Conservation (phyloP, 2,113 vertebrate species). For the Passer montanus region DNA sequence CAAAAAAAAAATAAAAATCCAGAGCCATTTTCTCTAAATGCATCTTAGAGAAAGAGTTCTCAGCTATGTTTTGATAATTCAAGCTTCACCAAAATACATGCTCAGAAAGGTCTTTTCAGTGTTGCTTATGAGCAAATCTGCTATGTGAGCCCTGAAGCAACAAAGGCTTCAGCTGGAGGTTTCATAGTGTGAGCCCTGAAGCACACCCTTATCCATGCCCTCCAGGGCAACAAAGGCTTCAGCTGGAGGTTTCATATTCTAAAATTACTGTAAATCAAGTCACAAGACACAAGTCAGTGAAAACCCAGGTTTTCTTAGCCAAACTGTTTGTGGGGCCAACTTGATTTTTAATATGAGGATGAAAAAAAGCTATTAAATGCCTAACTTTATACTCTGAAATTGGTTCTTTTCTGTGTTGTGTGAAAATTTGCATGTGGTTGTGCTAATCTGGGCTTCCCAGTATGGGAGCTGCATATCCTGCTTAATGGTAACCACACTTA, state of each 20-base stretch:
- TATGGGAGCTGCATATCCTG: not conserved
- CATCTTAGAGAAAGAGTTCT: not conserved
- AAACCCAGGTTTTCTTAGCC: not conserved
- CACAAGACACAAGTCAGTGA: not conserved
- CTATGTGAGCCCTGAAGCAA: not conserved
- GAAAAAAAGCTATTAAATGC: constrained; percentile 3
- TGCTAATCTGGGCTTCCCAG: constrained; percentile 10
- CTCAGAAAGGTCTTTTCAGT: not conserved
- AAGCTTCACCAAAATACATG: not conserved
- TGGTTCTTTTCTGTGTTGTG: not conserved
- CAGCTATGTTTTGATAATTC: not conserved
- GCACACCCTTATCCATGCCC: not conserved
- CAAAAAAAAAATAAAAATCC: not conserved
- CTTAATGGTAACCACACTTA: not conserved
- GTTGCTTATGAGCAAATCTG: not conserved
- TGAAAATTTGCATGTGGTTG: constrained; percentile 36
- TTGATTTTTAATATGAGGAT: constrained; percentile 35
- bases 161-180: not conserved
- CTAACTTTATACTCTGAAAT: not conserved
- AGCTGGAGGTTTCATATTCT: not conserved
- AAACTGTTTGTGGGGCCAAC: not conserved
- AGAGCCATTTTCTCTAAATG: not conserved
- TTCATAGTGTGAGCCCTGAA: not conserved
- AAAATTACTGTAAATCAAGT: not conserved
- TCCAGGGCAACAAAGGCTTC: not conserved